Base-by-base conservation (phyloP, 2,888 invertebrate species). In the Hirtodrosophila alboralis region DNA sequence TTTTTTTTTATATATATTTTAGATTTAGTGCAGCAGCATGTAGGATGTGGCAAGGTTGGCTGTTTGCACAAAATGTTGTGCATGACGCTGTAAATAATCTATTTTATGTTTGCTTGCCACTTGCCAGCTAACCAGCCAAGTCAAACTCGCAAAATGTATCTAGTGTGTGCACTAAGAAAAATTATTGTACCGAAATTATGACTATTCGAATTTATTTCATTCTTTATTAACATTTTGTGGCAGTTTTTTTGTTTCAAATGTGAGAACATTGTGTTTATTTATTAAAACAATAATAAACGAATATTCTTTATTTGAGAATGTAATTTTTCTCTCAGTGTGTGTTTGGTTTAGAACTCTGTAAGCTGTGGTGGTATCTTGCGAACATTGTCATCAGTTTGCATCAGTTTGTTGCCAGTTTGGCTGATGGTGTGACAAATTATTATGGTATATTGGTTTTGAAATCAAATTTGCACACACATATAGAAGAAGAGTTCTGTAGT, bases 61-160 rank as follows among this genome's bases (percentile, higher is more conserved):
- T 30, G 54, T 52, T 60, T 74, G 69, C 67, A 52, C 65, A 81
- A 72, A 76, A 62, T 69, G 84, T 45, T 83, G 85, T 70, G 85
- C 85, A 85, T 65, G 60, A 51, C 61, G 62, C 85, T 75, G 80
- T 83, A 85, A 83, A 83, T 81, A 81, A 85, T 81, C 83, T 68
- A 70, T 65, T 71, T 71, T 58, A 75, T 75, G 76, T 81, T 75
- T 69, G 49, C 83, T 62, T 84, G 77, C 64, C 64, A 60, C 60
- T 79, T 65, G 58, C 56, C 56, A 53, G 23, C 43, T 28, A 54
- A 36, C 52, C 23, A 16, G 36, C 16, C 54, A 37, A 34, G 43
- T 28, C 27, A 38, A 28, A 27, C 16, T 49, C 26, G 13, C 21
- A 36, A 54, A 41, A 27, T 33, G 43, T 47, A 31, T 47, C n/a